A percentile compares a stretch with the other conserved stretches of the same genome.
Conservation (phyloP, 2,888 invertebrate species). For the Dicyrtomina minuta region DNA sequence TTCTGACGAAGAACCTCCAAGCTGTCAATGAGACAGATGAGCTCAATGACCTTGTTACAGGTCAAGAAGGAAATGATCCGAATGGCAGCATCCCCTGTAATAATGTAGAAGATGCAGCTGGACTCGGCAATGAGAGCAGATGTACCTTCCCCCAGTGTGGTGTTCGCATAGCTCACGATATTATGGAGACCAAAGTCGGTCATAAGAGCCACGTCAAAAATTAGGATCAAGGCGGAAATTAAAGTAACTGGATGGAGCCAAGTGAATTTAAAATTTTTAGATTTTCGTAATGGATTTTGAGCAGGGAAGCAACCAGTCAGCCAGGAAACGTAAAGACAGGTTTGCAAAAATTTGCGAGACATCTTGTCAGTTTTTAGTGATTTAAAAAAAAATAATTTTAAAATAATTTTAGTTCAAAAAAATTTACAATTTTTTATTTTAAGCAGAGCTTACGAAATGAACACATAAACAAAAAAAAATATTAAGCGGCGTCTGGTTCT, state of each 20-base stretch:
- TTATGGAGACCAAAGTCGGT: conserved; percentile 13
- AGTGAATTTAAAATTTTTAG: conserved; percentile 4
- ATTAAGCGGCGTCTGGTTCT: no score
- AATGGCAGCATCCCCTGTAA: conserved; percentile 6
- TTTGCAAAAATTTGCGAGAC: no score
- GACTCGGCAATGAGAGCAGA: conserved; percentile 9
- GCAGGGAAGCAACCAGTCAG: conserved; percentile 9
- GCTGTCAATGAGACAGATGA: neutral
- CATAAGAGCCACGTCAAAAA: conserved; percentile 7
- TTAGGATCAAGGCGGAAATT: neutral
- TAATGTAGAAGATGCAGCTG: conserved; percentile 14
- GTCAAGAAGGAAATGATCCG: neutral
- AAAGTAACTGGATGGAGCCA: conserved; percentile 12
- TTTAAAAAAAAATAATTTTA: no score
- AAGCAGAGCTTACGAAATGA: no score
- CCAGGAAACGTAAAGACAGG: no score
- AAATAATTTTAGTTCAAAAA: no score
- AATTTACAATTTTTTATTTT: no score
- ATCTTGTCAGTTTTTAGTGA: no score
- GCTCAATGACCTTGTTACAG: neutral
- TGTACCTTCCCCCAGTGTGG: neutral
- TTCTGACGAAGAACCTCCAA: conserved; percentile 3
- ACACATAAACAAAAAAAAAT: no score
- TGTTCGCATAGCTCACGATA: neutral
- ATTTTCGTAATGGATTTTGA: conserved; percentile 4